These are phyloP conservation scores for Plectropomus leopardus DNA, from an alignment of 2,113 vertebrate genomes.

Conservation along the genomic window DNA sequence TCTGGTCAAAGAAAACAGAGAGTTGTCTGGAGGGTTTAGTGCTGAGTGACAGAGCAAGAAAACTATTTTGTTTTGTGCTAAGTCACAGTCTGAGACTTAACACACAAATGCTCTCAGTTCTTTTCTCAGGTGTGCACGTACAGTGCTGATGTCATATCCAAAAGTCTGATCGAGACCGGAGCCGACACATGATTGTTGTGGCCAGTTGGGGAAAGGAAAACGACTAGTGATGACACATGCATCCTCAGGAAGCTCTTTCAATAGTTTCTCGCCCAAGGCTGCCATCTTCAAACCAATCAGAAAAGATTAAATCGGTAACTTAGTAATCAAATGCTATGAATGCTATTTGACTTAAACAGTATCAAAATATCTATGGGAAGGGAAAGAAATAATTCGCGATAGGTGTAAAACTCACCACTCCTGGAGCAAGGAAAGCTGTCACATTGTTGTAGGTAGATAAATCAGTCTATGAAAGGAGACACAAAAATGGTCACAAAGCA, in stretches of 20 bases:
- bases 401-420: constrained; percentile 74
- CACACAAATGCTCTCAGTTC: background rate
- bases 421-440: constrained; percentile 83
- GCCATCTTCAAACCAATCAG: constrained; percentile 78
- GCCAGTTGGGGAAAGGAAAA: constrained; percentile 81
- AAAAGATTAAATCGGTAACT: constrained; percentile 8
- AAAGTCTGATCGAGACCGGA: constrained; percentile 79
- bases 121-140: constrained; percentile 56
- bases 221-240: constrained; percentile 79
- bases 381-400: background rate
- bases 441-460: constrained; percentile 84
- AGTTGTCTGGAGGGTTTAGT: background rate
- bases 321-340: background rate
- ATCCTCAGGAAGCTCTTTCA: constrained; percentile 79
- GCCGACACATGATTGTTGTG: constrained; percentile 64
- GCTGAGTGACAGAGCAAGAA: background rate
- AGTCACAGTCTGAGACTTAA: background rate
- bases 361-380: background rate
- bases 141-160: constrained; percentile 78
- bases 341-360: background rate
- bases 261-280: constrained; percentile 78
- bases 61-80: too few relatives aligned
- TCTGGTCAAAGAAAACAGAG: background rate
- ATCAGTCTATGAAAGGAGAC: constrained; percentile 73
- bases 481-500: background rate